Base-by-base conservation (phyloP, 2,113 vertebrate species). In the Falco punctatus region DNA sequence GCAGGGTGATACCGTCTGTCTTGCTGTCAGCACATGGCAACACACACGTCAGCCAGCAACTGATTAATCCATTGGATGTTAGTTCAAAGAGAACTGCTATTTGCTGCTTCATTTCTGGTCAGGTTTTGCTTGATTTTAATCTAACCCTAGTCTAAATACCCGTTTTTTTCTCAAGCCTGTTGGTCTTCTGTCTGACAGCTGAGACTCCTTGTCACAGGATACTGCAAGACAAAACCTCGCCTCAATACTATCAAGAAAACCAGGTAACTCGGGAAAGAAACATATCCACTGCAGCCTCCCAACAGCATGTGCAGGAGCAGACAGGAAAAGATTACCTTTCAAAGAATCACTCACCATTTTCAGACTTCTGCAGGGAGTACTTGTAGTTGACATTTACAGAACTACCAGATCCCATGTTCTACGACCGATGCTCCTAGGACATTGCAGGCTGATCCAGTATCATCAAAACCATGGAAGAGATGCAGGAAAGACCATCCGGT, bases 351-450 rank as follows among this genome's bases (percentile, higher is more conserved):
- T 46, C 92, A 98, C 98, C 96, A 26, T 96, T 98, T 82, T 98
- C 98, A 64, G 97, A 95, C 32, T 98, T 98, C 94, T 92, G 96
- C 54, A 97, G 85, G 26, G 98, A 98, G 51, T 96, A 70, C 70
- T 88, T 96, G 87, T 93, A 86, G 33, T 94, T 90, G 46, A 81
- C 58, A 18, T 97, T 87, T 38, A 79, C 82, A 61, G 98, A 98
- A 44, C 46, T 73, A 28, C 97, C 77, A 12, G 97, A 97, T 86
- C 98, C 98, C 98, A 98, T 98, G 71, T 86, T 83, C 52, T 81
- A 64, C 70, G 66, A 1, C 19, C 42, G n/a, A 2, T 11, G 27
- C 28, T 94, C 86, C 90, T 59, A 48, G 38, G 35, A 65, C 1
- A 33, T 1, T 40, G 65, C 65, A 85, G 79, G 21, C 33, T 55